phyloP scores from a whole-genome alignment of 2,888 invertebrate species.

The Eudasyphora cyanicolor region DNA sequence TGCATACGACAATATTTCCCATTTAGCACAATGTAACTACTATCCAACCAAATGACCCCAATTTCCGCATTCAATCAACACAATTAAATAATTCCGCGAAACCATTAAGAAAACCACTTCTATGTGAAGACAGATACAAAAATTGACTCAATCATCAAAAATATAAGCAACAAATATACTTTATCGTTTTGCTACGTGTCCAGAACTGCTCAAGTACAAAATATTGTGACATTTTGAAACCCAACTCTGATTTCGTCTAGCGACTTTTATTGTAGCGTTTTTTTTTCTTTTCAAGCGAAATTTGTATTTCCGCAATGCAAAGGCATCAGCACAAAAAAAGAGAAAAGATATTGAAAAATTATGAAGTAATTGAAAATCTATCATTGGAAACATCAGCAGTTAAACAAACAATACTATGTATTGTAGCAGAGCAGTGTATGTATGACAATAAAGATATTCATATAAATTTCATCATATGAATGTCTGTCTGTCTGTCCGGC shows the following conservation, averaged over 20 bases:
- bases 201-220: conserved; percentile 5
- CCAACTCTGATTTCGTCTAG: not conserved
- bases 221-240: not conserved
- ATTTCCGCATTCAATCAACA: not conserved
- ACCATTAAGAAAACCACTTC: not conserved
- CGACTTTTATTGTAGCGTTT: not conserved
- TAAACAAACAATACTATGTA: not conserved
- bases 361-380: conserved; percentile 39
- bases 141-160: not conserved
- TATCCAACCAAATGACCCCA: conserved; percentile 12
- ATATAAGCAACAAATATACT: conserved; percentile 3
- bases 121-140: not conserved
- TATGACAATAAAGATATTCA: not conserved
- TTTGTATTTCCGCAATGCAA: conserved; percentile 49
- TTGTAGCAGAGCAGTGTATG: not conserved
- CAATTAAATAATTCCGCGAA: conserved; percentile 35
- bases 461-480: not conserved
- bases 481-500: not conserved
- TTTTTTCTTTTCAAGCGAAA: not conserved
- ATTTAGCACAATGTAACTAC: no score
- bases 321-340: not conserved
- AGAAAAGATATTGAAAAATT: not conserved
- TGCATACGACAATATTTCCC: no score
- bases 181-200: not conserved
- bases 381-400: conserved; percentile 34